These are phyloP conservation scores for Rhabdornis inornatus DNA, from an alignment of 2,113 vertebrate genomes.

Conservation along the genomic window DNA sequence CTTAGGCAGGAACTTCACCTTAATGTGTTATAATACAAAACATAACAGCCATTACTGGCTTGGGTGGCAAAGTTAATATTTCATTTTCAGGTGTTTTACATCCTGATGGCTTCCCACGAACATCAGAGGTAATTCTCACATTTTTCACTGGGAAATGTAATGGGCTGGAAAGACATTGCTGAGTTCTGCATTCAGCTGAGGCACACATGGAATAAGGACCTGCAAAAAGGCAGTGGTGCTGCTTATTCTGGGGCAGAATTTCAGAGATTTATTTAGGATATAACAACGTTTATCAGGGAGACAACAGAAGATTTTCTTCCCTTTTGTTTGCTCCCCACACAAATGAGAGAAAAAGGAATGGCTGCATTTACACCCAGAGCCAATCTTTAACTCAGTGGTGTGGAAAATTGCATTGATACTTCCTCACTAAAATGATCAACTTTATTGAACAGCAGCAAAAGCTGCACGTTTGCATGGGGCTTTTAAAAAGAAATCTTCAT, in stretches of 20 bases:
- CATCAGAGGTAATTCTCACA: slow-evolving; percentile 44
- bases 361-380: background rate
- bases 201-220: slow-evolving; percentile 1
- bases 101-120: slow-evolving; percentile 39
- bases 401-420: slow-evolving; percentile 67
- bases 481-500: slow-evolving; percentile 16
- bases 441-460: slow-evolving; percentile 43
- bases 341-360: background rate
- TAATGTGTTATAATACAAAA: slow-evolving; percentile 42
- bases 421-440: slow-evolving; percentile 44
- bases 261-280: background rate
- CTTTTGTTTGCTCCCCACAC: background rate
- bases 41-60: slow-evolving; percentile 28
- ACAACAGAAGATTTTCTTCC: background rate
- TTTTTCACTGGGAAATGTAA: slow-evolving; percentile 60
- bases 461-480: slow-evolving; percentile 33
- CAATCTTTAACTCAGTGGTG: slow-evolving; percentile 29
- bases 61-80: slow-evolving; percentile 50
- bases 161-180: slow-evolving; percentile 61
- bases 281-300: background rate
- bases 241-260: slow-evolving; percentile 7
- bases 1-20: background rate
- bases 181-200: background rate
- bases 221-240: background rate
- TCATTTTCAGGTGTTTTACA: slow-evolving; percentile 66